Base-by-base conservation (phyloP, 2,797 vertebrate species). In the Fistularia commersonii region DNA sequence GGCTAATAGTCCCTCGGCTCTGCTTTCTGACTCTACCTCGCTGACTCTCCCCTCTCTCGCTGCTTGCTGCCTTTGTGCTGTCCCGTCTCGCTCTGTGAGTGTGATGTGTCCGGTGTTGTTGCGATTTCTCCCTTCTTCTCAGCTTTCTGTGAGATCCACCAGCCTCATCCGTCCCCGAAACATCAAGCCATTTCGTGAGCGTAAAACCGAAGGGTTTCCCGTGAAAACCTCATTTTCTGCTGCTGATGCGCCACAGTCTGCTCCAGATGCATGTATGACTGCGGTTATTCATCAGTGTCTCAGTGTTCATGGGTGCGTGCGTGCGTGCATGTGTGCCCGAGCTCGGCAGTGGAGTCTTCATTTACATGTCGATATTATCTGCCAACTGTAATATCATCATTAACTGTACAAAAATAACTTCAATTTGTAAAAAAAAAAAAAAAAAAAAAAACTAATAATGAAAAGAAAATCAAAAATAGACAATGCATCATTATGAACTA, bases 1-100 rank as follows among this genome's bases (percentile, higher is more conserved):
- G 23, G 23, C 23, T 23, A 23, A 12, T 48, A 51, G 44, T 52
- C 51, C 59, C 48, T 70, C 64, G 64, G 66, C 69, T 84, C 81
- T 66, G 66, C 69, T 84, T 81, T 82, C 70, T 74, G 61, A 69
- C 74, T 77, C 82, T 87, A 84, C 84, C 79, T 80, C 83, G 66
- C 80, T 48, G 46, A 52, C 55, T 56, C 53, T 51, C 55, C 58
- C 54, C 48, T 57, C 64, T 55, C 64, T 67, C 51, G 50, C 47
- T 32, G 36, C 63, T 59, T 49, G 44, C 49, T 37, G 72, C 61
- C 66, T 81, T 62, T 45, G 81, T 84, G 72, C 73, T 43, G 82
- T 85, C 72, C 41, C 1, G 74, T 84, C 69, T 83, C 12, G 82
- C 81, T 40, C 62, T 51, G 81, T 87, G 72, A 69, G 48, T 60